Evolutionary conservation across 2,797 vertebrate species (phyloP), one percentile per base, ranked within the genome.

Genomic region (Orientallactaga sibirica): DNA sequence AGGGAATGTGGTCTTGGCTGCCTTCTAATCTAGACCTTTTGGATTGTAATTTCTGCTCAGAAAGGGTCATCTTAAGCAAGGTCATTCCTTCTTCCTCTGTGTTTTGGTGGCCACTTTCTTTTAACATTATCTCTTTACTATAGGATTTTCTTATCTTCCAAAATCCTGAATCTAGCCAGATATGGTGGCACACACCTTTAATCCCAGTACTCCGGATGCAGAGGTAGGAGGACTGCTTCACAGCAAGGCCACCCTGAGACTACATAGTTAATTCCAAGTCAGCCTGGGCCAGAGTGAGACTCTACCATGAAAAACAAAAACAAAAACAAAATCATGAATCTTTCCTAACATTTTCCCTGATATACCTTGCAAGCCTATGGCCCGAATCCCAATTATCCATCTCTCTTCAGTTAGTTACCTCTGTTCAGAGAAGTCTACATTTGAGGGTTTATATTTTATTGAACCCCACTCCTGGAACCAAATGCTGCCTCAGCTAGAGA

Each of bases 401-500:
- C 71, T 22, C 12, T 71, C 7, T 71, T 80, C 9, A 83, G 8
- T 5, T 70, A 15, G 41, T 61, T 71, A 71, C 20, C 52, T 80
- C 58, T 93, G 58, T 66, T 83, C 78, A 55, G 77, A 83, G 16
- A 92, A 74, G 83, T 19, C 11, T 5, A 70, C 3, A 25, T 37
- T 64, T 79, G 84, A 55, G 27, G 55, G n/a, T 84, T 77, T 90
- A 11, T 62, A 48, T 73, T 78, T 78, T 55, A 79, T 19, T 52
- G 4, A 29, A 85, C 55, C 29, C 58, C 20, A 86, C 55, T 94
- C 82, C 61, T 84, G 19, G 70, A 81, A 84, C 10, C n/a, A 94
- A 77, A 90, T 92, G 80, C 74, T 77, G 7, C 52, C 67, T 79
- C 19, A 12, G 8, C 79, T 73, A 62, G 58, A 92, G 41, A 76